Evolutionary conservation across 53 echinoderm and acorn worm species (phyloP).

Genomic region (Paracentrotus lividus): DNA sequence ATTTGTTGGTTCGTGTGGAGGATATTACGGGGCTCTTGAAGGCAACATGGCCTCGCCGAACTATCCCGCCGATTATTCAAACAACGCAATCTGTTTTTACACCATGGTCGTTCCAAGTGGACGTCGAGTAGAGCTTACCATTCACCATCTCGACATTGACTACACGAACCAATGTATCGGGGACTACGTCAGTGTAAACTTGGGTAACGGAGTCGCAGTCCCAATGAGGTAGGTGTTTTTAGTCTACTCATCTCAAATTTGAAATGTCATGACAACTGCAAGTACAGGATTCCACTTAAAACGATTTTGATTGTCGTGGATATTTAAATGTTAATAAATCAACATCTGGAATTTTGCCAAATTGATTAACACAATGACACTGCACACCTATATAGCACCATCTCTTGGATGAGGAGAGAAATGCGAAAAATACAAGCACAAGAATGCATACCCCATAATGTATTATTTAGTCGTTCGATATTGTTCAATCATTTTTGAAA

Average conservation of each 20-base stretch:
- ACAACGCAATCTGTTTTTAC: conserved; percentile 54
- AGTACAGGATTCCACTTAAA: too few relatives aligned
- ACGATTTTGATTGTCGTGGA: too few relatives aligned
- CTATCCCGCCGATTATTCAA: conserved; percentile 51
- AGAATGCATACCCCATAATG: too few relatives aligned
- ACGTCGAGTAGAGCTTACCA: conserved; percentile 28
- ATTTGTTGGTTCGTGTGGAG: conserved; percentile 57
- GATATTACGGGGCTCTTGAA: conserved; percentile 34
- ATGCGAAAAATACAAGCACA: too few relatives aligned
- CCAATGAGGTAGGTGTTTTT: conserved; percentile 10
- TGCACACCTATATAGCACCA: too few relatives aligned
- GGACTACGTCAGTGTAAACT: conserved; percentile 18
- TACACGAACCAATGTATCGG: background rate
- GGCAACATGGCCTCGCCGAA: conserved; percentile 67
- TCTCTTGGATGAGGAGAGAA: too few relatives aligned
- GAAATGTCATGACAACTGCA: too few relatives aligned
- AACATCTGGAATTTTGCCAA: too few relatives aligned
- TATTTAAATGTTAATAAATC: too few relatives aligned
- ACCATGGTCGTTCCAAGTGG: conserved; percentile 61
- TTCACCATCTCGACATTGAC: conserved; percentile 52
- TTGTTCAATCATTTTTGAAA: too few relatives aligned
- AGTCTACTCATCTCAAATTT: background rate
- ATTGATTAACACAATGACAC: too few relatives aligned
- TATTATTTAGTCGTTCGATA: too few relatives aligned
- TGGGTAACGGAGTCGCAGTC: conserved; percentile 11